phyloP scores from a whole-genome alignment of 92 coral and sea anemone species.

The Palythoa grandiflora region DNA sequence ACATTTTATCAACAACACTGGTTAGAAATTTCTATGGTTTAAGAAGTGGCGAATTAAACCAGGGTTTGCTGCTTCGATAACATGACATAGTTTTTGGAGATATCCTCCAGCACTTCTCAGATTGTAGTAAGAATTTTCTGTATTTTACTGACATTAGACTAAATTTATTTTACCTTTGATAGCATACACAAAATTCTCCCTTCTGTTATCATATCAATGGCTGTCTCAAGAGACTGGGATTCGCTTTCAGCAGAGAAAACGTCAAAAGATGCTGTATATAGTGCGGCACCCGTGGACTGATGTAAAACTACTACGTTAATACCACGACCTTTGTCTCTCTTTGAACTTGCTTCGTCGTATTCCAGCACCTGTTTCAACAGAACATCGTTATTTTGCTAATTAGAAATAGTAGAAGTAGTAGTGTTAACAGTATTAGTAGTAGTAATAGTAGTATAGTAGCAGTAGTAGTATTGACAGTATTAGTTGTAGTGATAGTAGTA shows the following conservation, averaged over 20 bases:
- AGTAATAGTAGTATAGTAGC: too few relatives aligned
- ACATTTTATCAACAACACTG: too few relatives aligned
- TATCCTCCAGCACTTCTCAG: not conserved
- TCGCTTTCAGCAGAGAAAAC: conserved; percentile 54
- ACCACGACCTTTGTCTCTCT: conserved; percentile 51
- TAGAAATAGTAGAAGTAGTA: not conserved
- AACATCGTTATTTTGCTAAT: not conserved
- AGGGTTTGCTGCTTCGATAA: too few relatives aligned
- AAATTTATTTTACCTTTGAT: conserved; percentile 41
- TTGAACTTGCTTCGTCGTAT: not conserved
- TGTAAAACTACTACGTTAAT: conserved; percentile 60
- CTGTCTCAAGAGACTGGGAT: conserved; percentile 43
- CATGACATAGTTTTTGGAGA: too few relatives aligned
- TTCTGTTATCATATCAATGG: conserved; percentile 60
- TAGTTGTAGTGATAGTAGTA: not conserved
- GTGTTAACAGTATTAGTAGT: too few relatives aligned
- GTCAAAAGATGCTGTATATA: conserved; percentile 58
- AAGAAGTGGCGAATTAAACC: too few relatives aligned
- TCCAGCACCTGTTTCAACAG: conserved; percentile 1
- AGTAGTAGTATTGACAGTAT: too few relatives aligned
- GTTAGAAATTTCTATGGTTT: too few relatives aligned
- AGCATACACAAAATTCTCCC: conserved; percentile 64
- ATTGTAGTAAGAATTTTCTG: not conserved
- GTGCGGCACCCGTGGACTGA: conserved; percentile 59
- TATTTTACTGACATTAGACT: not conserved